Conservation (phyloP, 2,888 invertebrate genomes). For the Gisinianus flammeolus region DNA sequence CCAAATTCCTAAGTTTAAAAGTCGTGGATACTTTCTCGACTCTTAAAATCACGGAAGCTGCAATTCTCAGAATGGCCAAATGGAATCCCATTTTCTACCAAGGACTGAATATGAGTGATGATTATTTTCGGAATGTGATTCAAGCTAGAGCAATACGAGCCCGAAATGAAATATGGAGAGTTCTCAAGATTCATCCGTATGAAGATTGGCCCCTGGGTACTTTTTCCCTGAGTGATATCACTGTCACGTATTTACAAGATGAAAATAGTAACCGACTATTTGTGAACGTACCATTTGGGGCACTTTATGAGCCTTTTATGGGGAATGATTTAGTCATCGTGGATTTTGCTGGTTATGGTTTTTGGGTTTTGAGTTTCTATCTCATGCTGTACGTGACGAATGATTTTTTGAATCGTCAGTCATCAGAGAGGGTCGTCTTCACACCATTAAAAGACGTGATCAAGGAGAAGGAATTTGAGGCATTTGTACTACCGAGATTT, state of each 20-base stretch:
- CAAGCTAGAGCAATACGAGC: constrained; percentile 41
- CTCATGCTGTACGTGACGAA: no score
- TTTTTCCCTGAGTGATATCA: not conserved
- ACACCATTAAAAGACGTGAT: no score
- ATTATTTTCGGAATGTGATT: constrained; percentile 46
- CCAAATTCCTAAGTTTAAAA: not conserved
- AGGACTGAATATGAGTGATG: no score
- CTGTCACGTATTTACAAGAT: not conserved
- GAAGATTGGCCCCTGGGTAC: constrained; percentile 24
- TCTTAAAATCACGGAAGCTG: not conserved
- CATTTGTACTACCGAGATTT: not conserved
- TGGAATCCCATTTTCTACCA: not conserved
- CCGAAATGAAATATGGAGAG: constrained; percentile 33
- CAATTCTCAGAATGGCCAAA: not conserved
- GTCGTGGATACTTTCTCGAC: not conserved
- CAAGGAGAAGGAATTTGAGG: not conserved
- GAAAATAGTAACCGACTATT: no score
- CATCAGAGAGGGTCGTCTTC: no score
- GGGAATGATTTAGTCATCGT: constrained; percentile 44
- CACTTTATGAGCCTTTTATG: constrained; percentile 39
- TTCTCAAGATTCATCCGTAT: constrained; percentile 30
- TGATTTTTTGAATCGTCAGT: no score
- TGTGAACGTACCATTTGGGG: constrained; percentile 42
- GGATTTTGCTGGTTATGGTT: constrained; percentile 45
- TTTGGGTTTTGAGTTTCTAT: constrained; percentile 36